Evolutionary conservation across 2,113 vertebrate species (phyloP), one percentile per base, ranked within the genome.

Genomic region (Anolis sagrei): DNA sequence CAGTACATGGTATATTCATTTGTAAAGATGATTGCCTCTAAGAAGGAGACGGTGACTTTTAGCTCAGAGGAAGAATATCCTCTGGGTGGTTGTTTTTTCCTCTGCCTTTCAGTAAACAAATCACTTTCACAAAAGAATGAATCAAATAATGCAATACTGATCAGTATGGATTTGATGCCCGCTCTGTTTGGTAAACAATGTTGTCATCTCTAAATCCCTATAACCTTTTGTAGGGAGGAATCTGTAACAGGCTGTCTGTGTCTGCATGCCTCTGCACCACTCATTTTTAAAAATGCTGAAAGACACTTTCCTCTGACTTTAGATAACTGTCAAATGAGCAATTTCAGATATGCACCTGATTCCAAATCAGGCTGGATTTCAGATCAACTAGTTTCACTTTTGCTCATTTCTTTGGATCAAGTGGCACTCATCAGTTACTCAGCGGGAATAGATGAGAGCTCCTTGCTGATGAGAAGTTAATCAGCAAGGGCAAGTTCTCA

Each of bases 71-170:
- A 27, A 49, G 76, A 76, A 2, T 1, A 19, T 2, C 66, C 76
- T 23, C 21, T 44, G 66, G 11, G 54, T 58, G 13, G 54, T 16
- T 58, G 13, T 58, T 58, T 14, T 58, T 58, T 16, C 25, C 4
- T 83, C 62, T 74, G 36, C 44, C 36, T 90, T 72, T 23, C 70
- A n/a, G 49, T 77, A 82, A 88, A 72, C 1, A 75, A 86, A 25
- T 27, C 32, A 13, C 49, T 82, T 29, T 70, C 44, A 11, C 23
- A 44, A 44, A 9, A 19, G 23, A 79, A 75, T 0, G 3, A 0
- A 16, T 39, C 39, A 49, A 58, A 7, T 76, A n/a, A 16, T 0
- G 25, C 5, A 82, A 44, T 25, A 58, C n/a, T 73, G 77, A 77
- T 62, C n/a, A 58, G 54, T 16, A 58, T 0, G 2, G 61, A 81